Evolutionary conservation across 2,113 vertebrate genomes (phyloP), one percentile per base, ranked within the genome.

Genomic region (Prolemur simus): DNA sequence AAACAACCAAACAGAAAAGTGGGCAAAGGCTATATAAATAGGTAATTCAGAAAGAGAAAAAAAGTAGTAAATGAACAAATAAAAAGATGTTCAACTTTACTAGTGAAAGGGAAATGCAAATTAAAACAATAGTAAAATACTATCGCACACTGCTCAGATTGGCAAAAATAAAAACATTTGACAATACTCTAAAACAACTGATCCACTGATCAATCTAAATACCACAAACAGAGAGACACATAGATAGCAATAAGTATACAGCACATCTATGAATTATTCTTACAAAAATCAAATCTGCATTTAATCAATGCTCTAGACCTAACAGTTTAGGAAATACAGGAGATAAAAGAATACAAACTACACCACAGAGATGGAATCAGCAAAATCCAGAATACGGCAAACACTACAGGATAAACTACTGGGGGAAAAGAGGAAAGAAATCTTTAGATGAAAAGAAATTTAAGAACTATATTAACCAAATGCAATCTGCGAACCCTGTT

Each of bases 301-400:
- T 95, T 91, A 85, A 83, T 88, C 39, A 88, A 91, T 52, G 15
- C n/a, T 63, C n/a, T 81, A 96, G 27, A 71, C 56, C 81, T 95
- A 80, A 77, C 25, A 87, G 29, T 69, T 94, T 74, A 91, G n/a
- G 25, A 96, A 93, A 87, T 39, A 84, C 0, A 84, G n/a, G 8
- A 45, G 12, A 95, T 56, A 90, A 88, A 94, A 91, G 42, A 63
- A 76, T 39, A 93, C 34, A 87, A 89, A 82, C 11, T 88, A 80
- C 32, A 92, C 10, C n/a, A 89, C 45, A 81, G 29, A 94, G 32
- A 71, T 9, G 1, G 68, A 96, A 90, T 56, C 23, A 39, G 80
- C 47, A 73, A 83, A 96, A 91, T 82, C 27, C 29, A 60, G 37
- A 95, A 87, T 52, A 89, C 14, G 13, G 42, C 37, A 92, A 89